Evolutionary conservation across 2,797 vertebrate species (phyloP), one percentile per base, ranked within the genome.

Genomic region (Heterohyrax brucei): DNA sequence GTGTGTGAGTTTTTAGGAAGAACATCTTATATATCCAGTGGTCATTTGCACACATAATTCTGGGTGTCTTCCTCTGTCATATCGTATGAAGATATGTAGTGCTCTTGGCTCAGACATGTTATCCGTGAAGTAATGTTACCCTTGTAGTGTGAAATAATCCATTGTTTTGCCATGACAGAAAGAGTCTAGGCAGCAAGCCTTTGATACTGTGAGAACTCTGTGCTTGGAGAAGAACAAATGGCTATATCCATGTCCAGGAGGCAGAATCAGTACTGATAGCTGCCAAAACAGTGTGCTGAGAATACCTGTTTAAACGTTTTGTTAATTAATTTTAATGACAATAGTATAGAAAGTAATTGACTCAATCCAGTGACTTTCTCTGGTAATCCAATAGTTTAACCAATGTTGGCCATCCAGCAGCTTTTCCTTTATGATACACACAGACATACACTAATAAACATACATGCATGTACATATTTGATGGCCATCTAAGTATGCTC

Each of bases 51-150:
- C 97, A 98, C 98, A 98, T 98, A 97, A 95, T 75, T 84, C 75
- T 96, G 96, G 85, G 94, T 86, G 30, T 95, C 97, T 98, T 5
- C n/a, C 98, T 96, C 96, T 98, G 97, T 97, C 98, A 98, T 95
- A 88, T 80, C 56, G 53, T 92, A 16, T 50, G 91, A 97, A 98
- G 96, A 98, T 98, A 98, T 97, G 96, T 97, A 97, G 77, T 98
- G 95, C 79, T 95, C 97, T 98, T 98, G 98, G 96, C 97, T 98
- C 96, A 98, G 86, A 94, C 85, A 91, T 64, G 91, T 98, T 97
- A 97, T 98, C 98, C 97, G 98, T 98, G 97, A 98, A 98, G 96
- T 96, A 91, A 87, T 95, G 96, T 97, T 88, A 97, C 94, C 94
- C 91, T 94, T 98, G 91, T 97, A 93, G 95, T 48, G 96, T 97